Evolutionary conservation across 2,113 vertebrate species (phyloP), one percentile per base, ranked within the genome.

Genomic region (Motacilla alba): DNA sequence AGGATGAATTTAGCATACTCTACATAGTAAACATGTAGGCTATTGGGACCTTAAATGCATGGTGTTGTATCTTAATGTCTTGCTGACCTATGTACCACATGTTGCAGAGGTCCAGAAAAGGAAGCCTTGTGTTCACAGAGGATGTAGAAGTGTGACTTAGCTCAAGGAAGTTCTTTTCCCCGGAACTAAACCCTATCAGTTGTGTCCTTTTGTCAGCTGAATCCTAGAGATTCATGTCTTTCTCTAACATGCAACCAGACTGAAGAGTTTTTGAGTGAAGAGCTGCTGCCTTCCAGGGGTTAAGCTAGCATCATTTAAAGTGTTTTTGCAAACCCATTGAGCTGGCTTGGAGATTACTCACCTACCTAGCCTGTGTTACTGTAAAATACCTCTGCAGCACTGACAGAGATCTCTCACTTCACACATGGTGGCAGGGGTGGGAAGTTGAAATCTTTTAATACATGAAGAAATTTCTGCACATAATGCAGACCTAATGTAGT

Each of bases 81-180:
- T 13, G 5, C 2, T 80, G 18, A 27, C 35, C 37, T 66, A 11
- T 0, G 0, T 76, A 50, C 28, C 16, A 18, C 31, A 0, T 39
- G 59, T 67, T 90, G 69, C 43, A 55, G 52, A 66, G 27, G 35
- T 47, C 30, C 31, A 53, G 44, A 81, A 90, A 83, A 77, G 16
- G 22, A 83, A 90, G 21, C 30, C 37, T 79, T 73, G 11, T 35
- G 2, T 86, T 90, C 55, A 53, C 23, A 50, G 55, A 70, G 47
- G 47, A 56, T 22, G 8, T 14, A 31, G 26, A 88, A 67, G 7
- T 44, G 24, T 0, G 0, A 27, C 20, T 83, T 18, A 12, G 28
- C 37, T 73, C 27, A 13, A 72, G 16, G 74, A 91, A 27, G 20
- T 58, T 20, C 15, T 84, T 87, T 84, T 60, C 37, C 5, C 26